Percentiles rank a stretch among this genome's conserved stretches.
These are phyloP conservation scores for Leptonema lineaticorne DNA, from an alignment of 1,140 invertebrate genomes.

Conservation along the genomic window DNA sequence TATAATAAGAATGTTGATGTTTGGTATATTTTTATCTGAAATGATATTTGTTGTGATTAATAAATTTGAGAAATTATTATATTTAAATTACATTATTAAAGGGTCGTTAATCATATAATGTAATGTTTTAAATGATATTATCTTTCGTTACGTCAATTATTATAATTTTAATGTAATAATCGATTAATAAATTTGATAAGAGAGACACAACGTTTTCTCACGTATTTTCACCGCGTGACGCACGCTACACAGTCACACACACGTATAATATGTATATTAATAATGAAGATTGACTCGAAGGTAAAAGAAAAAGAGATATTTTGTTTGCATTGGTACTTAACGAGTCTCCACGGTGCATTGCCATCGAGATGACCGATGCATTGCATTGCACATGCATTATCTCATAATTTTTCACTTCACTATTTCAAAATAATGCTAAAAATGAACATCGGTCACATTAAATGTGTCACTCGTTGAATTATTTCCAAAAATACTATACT, in stretches of 20 bases:
- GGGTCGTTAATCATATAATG: too few species aligned
- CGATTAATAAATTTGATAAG: neutral
- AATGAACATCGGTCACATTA: too few species aligned
- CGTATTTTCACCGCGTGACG: slow-evolving; percentile 1
- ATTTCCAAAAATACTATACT: too few species aligned
- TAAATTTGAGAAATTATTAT: too few species aligned
- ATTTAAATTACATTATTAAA: too few species aligned
- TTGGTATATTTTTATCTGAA: too few species aligned
- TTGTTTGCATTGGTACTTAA: slow-evolving; percentile 37
- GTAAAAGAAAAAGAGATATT: slow-evolving; percentile 4
- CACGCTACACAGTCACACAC: neutral
- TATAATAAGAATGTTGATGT: too few species aligned
- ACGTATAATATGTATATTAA: slow-evolving; percentile 2
- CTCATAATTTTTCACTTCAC: neutral
- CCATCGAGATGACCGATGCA: slow-evolving; percentile 10
- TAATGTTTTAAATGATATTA: too few species aligned
- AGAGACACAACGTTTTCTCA: neutral
- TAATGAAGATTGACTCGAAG: slow-evolving; percentile 21
- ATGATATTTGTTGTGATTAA: too few species aligned
- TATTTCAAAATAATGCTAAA: too few species aligned
- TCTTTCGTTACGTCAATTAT: too few species aligned
- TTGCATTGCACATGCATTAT: slow-evolving; percentile 22
- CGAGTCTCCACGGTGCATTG: slow-evolving; percentile 36
- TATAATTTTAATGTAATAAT: neutral
- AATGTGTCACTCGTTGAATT: too few species aligned